These are phyloP conservation scores for Mizuhopecten yessoensis DNA, from an alignment of 1,140 invertebrate species.

Conservation along the genomic window DNA sequence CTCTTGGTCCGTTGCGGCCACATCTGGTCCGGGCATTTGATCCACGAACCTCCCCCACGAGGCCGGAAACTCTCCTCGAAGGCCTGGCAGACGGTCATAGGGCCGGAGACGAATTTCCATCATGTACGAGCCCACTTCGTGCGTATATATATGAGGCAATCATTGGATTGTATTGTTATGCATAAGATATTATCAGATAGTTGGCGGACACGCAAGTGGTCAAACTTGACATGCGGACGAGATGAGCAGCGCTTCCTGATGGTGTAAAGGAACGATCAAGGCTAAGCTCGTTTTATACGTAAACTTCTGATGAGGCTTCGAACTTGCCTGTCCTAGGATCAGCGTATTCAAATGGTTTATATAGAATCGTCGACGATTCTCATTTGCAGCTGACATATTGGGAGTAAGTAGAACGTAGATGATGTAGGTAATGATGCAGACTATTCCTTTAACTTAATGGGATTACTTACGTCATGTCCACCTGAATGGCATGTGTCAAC, in stretches of 20 bases:
- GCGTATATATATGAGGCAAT: not conserved
- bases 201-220: constrained; percentile 13
- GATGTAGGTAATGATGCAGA: no score
- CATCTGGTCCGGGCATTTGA: not conserved
- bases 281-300: no score
- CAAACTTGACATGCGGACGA: not conserved
- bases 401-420: no score
- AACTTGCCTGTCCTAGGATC: no score
- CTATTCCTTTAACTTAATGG: no score
- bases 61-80: not conserved
- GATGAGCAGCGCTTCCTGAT: not conserved
- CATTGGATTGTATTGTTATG: constrained; percentile 14
- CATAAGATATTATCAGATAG: constrained; percentile 35
- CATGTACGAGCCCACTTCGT: not conserved
- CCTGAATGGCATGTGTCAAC: no score
- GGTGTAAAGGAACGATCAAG: no score
- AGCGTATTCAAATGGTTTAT: no score
- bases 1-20: not conserved
- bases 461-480: no score
- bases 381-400: no score
- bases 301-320: no score
- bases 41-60: not conserved
- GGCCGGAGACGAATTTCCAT: not conserved
- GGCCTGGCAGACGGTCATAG: not conserved
- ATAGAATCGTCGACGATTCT: no score